These are phyloP conservation scores for Zosterops lateralis DNA, from an alignment of 2,113 vertebrate genomes.

Conservation along the genomic window DNA sequence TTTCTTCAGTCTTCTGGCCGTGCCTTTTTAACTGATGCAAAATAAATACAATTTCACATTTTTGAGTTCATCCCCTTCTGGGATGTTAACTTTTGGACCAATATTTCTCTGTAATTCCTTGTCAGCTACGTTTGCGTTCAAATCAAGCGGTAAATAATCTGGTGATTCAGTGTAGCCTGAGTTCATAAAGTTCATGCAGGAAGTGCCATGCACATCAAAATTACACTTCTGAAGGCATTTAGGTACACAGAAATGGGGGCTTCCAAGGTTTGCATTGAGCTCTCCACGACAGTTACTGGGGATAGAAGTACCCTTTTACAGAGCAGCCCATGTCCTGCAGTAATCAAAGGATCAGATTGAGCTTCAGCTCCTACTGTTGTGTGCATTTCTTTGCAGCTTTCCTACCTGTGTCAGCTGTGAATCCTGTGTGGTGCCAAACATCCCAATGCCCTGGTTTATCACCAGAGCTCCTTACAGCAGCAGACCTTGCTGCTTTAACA, in stretches of 20 bases:
- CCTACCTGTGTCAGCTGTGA: background rate
- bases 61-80: background rate
- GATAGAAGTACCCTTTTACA: background rate
- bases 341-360: background rate
- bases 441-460: background rate
- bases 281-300: rapidly evolving
- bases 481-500: background rate
- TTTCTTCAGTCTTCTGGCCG: background rate
- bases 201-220: background rate
- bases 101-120: background rate
- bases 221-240: background rate
- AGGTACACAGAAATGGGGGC: background rate
- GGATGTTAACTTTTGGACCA: background rate
- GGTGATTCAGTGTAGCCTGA: background rate
- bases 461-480: background rate
- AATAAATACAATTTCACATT: background rate
- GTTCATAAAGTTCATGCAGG: background rate
- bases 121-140: background rate
- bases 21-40: background rate
- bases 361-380: background rate
- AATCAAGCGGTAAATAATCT: background rate
- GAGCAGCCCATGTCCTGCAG: background rate
- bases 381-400: background rate
- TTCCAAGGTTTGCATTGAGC: background rate
- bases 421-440: background rate